phyloP scores from a whole-genome alignment of 2,113 vertebrate species.

The Melanerpes formicivorus region DNA sequence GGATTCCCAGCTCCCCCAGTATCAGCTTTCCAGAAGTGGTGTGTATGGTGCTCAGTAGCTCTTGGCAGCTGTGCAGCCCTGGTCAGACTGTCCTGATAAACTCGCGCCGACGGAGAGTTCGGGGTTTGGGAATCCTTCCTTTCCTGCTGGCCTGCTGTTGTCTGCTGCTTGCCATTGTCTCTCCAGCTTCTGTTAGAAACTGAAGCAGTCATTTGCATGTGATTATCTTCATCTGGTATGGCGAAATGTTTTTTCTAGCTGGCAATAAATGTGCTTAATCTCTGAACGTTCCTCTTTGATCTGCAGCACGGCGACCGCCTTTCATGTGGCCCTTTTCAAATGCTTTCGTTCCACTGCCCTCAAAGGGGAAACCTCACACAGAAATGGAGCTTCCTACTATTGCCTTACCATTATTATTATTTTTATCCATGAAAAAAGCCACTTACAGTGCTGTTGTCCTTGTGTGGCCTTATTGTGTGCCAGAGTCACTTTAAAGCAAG shows the following conservation, averaged over 20 bases:
- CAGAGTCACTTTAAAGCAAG: slow-evolving; percentile 13
- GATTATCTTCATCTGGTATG: neutral
- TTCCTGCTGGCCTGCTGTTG: neutral
- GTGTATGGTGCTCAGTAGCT: neutral
- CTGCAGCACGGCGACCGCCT: neutral
- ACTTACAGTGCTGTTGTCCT: neutral
- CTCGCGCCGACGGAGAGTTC: neutral
- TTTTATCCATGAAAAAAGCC: neutral
- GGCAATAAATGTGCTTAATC: neutral
- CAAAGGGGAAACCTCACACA: neutral
- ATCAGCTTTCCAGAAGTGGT: neutral
- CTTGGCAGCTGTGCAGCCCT: neutral
- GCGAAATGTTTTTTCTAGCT: slow-evolving; percentile 27
- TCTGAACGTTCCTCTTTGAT: neutral
- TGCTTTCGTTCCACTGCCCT: neutral
- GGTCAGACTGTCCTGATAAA: neutral
- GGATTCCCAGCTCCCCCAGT: neutral
- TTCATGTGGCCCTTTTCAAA: neutral
- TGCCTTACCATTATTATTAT: neutral
- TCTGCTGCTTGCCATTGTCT: neutral
- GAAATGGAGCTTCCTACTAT: neutral
- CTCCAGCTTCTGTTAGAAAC: neutral
- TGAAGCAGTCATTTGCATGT: neutral
- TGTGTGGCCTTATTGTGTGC: slow-evolving; percentile 13
- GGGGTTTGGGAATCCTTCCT: neutral